phyloP scores from a whole-genome alignment of 2,888 invertebrate species.

The Amblyteles armatorius region DNA sequence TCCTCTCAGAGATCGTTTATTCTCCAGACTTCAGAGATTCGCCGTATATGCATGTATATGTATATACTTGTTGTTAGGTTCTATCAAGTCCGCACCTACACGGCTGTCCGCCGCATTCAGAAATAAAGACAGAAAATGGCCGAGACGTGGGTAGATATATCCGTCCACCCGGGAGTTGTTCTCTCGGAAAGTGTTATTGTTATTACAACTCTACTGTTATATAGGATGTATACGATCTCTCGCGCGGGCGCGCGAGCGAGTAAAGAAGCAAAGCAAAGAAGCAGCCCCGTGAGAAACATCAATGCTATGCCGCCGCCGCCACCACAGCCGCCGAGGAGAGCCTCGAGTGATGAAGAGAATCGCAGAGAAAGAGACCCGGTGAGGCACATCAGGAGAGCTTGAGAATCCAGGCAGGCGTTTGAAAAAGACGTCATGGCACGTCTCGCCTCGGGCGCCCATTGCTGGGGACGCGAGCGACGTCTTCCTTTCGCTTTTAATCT shows the following conservation, averaged over 20 bases:
- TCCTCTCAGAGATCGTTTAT: neutral
- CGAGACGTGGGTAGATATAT: conserved; percentile 61
- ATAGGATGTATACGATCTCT: conserved; percentile 11
- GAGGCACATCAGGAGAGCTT: conserved; percentile 40
- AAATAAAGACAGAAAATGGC: conserved; percentile 18
- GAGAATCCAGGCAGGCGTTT: conserved; percentile 66
- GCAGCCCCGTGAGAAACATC: conserved; percentile 73
- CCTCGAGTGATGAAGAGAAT: conserved; percentile 40
- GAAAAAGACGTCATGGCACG: conserved; percentile 71
- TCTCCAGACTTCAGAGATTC: neutral
- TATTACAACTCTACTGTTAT: conserved; percentile 71
- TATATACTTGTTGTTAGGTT: neutral
- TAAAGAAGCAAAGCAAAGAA: conserved; percentile 68
- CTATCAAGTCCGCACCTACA: conserved; percentile 50
- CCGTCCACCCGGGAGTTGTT: conserved; percentile 61
- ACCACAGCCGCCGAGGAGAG: conserved; percentile 51
- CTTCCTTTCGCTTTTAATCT: conserved; percentile 78
- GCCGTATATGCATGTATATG: neutral
- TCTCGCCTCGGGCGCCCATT: conserved; percentile 67
- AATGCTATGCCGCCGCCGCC: conserved; percentile 62
- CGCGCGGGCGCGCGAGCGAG: conserved; percentile 12
- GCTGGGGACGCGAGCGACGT: conserved; percentile 69
- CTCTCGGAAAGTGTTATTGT: conserved; percentile 72
- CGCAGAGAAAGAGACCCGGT: conserved; percentile 37
- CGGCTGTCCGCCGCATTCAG: conserved; percentile 25